These are phyloP conservation scores for Ophiodon elongatus DNA, from an alignment of 2,113 vertebrate genomes.

Conservation along the genomic window DNA sequence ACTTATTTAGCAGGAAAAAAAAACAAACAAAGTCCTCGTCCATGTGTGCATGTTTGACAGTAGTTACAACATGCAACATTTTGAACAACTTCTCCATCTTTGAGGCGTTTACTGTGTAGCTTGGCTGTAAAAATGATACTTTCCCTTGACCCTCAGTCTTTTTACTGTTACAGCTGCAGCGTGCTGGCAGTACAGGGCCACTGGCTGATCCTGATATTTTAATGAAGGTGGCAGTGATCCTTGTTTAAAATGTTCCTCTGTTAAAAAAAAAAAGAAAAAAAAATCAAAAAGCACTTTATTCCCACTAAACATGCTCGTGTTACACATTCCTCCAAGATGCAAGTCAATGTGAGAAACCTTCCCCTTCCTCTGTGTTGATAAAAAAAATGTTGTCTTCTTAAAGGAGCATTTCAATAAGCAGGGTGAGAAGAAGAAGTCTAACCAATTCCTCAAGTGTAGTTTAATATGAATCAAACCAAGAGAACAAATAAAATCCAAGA, in stretches of 20 bases:
- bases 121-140: neutral
- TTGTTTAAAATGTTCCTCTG: neutral
- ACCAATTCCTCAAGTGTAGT: neutral
- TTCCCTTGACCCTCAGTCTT: neutral
- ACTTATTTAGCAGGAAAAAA: neutral
- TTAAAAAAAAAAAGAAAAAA: neutral
- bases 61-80: neutral
- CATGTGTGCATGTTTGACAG: neutral
- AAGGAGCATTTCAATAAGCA: slow-evolving; percentile 15
- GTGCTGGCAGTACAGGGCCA: neutral
- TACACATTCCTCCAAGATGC: neutral
- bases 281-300: slow-evolving; percentile 62
- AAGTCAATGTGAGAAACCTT: neutral
- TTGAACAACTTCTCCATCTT: neutral
- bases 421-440: neutral
- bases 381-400: neutral
- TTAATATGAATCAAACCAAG: neutral
- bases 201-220: neutral
- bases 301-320: neutral
- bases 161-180: neutral
- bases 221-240: neutral
- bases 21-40: neutral
- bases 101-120: neutral
- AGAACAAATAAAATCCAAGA: slow-evolving; percentile 1
- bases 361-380: neutral